phyloP scores from a whole-genome alignment of 2,797 vertebrate genomes.

The Tolypeutes matacus region DNA sequence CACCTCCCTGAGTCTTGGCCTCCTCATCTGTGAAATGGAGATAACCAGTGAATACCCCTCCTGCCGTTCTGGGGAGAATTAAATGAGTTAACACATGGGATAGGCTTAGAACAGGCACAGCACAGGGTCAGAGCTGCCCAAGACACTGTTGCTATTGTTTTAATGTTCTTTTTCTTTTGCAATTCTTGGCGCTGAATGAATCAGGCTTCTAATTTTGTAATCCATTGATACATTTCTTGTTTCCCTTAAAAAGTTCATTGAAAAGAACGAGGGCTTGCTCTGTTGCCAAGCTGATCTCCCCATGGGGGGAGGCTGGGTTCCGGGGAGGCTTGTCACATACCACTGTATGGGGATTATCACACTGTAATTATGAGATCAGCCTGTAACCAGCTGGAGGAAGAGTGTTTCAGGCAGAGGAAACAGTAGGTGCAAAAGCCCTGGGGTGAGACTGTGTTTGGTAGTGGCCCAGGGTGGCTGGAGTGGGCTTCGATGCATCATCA shows the following conservation, averaged over 20 bases:
- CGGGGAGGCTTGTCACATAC: not conserved
- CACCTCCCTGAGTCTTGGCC: not conserved
- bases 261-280: not conserved
- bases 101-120: not conserved
- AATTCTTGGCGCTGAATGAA: not conserved
- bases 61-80: not conserved
- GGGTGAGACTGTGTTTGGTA: no score
- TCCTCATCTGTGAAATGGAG: not conserved
- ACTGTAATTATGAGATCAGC: not conserved
- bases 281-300: not conserved
- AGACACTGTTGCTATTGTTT: not conserved
- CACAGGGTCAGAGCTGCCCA: not conserved
- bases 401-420: no score
- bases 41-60: not conserved
- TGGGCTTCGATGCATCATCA: not conserved
- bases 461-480: no score
- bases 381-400: no score
- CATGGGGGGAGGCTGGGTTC: not conserved
- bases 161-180: not conserved
- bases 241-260: not conserved
- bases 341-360: rapidly evolving
- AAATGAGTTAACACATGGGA: rapidly evolving
- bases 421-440: no score
- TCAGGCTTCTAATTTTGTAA: not conserved
- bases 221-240: not conserved